Conservation (phyloP, 2,797 vertebrate species). For the Falco biarmicus region DNA sequence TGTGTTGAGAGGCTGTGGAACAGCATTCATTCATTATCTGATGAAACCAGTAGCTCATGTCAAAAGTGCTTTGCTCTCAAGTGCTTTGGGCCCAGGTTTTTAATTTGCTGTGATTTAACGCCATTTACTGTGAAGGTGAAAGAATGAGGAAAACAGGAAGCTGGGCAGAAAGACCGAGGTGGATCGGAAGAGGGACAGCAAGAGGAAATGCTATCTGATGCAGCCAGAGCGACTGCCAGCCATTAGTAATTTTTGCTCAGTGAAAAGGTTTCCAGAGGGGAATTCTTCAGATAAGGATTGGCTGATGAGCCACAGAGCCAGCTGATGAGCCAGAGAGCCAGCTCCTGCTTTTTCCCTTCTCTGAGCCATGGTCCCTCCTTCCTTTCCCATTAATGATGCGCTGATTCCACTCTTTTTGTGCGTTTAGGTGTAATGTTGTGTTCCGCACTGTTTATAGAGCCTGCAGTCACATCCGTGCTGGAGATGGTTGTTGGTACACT, state of each 20-base stretch:
- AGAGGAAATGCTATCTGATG: not conserved
- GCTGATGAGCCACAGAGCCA: not conserved
- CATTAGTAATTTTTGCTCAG: not conserved
- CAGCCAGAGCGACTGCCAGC: not conserved
- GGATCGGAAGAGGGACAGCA: not conserved
- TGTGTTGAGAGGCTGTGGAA: not conserved
- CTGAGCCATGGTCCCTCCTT: not conserved
- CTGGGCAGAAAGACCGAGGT: not conserved
- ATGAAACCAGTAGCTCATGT: constrained; percentile 29
- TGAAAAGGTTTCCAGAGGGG: not conserved
- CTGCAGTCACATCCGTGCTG: rapidly evolving
- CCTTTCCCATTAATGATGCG: not conserved
- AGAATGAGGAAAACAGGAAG: not conserved
- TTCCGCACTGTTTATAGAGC: not conserved
- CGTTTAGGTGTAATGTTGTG: not conserved
- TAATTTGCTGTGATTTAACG: constrained; percentile 33
- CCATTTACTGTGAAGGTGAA: not conserved
- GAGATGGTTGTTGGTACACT: not conserved
- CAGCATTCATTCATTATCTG: not conserved
- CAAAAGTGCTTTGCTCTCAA: constrained; percentile 28
- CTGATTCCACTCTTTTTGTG: not conserved
- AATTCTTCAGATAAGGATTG: not conserved
- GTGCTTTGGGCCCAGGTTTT: constrained; percentile 40
- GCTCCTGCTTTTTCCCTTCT: not conserved
- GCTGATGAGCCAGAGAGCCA: not conserved